A percentile compares a stretch with the other conserved stretches of the same genome.
Conservation (phyloP, 2,888 invertebrate species). For the Tromatobia lineatoria region DNA sequence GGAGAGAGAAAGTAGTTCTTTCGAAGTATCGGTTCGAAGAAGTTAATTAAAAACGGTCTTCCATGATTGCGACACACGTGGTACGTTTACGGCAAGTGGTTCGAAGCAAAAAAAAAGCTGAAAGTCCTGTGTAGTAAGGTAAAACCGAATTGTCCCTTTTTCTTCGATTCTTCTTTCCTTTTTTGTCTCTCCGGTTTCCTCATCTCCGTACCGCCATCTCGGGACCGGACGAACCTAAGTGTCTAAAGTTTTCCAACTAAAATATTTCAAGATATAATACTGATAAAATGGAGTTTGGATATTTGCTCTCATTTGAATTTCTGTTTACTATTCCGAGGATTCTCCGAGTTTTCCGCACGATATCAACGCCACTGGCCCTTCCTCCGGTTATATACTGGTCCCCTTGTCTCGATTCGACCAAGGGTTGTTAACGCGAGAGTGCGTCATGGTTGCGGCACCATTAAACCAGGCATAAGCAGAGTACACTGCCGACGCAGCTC, state of each 20-base stretch:
- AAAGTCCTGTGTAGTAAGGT: background rate
- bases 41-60: conserved; percentile 72
- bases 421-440: conserved; percentile 32
- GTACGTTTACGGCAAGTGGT: conserved; percentile 64
- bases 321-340: conserved; percentile 28
- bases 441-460: conserved; percentile 26
- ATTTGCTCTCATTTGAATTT: conserved; percentile 41
- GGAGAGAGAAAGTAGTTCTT: conserved; percentile 35
- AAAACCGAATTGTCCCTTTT: background rate
- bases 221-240: background rate
- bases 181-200: background rate
- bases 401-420: conserved; percentile 26
- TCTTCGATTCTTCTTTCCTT: background rate
- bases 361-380: conserved; percentile 15
- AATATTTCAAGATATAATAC: background rate
- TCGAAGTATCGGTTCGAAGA: conserved; percentile 49
- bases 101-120: conserved; percentile 18
- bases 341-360: background rate
- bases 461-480: conserved; percentile 50
- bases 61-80: conserved; percentile 48
- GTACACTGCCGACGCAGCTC: conserved; percentile 34
- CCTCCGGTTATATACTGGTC: conserved; percentile 4
- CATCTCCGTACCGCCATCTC: background rate
- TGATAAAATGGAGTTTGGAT: conserved; percentile 29
- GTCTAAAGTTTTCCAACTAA: background rate